Percentiles rank a stretch among this genome's conserved stretches.
Evolutionary conservation across 2,888 invertebrate genomes (phyloP).

Genomic region (Crematogaster levior): DNA sequence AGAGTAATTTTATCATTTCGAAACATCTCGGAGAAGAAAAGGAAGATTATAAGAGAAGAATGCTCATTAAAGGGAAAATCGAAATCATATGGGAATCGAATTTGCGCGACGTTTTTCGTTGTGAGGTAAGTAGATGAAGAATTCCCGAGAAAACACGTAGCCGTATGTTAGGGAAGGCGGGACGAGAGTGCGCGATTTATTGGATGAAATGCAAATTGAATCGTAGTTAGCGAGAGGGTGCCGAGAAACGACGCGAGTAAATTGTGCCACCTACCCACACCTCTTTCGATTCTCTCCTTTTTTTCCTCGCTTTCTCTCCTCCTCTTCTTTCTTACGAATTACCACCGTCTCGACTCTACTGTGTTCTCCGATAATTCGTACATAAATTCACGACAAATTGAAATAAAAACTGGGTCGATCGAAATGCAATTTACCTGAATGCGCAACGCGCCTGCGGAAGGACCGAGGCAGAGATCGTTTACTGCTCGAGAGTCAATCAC

Average conservation of each 20-base stretch:
- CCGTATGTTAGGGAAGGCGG: constrained; percentile 24
- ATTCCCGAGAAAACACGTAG: constrained; percentile 54
- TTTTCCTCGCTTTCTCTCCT: not conserved
- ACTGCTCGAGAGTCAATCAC: constrained; percentile 62
- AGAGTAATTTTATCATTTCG: constrained; percentile 17
- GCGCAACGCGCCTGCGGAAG: constrained; percentile 38
- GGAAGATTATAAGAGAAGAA: not conserved
- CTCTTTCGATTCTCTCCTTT: constrained; percentile 1
- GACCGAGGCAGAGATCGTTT: constrained; percentile 57
- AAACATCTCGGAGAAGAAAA: not conserved
- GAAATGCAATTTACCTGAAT: constrained; percentile 68
- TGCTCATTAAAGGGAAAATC: not conserved
- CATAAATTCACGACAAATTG: constrained; percentile 77
- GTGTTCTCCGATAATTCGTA: constrained; percentile 72
- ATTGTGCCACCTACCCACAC: constrained; percentile 60
- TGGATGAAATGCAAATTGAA: constrained; percentile 80
- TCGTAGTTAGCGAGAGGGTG: constrained; percentile 76
- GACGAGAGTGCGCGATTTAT: constrained; percentile 71
- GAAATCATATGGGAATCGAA: not conserved
- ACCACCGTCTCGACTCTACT: constrained; percentile 37
- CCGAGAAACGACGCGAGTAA: constrained; percentile 69
- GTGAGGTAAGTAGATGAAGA: constrained; percentile 47
- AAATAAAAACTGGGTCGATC: constrained; percentile 74
- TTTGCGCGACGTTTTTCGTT: constrained; percentile 1
- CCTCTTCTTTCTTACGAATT: not conserved